A percentile compares a stretch with the other conserved stretches of the same genome.
phyloP scores from a whole-genome alignment of 2,888 invertebrate genomes.

The Neria commutata region DNA sequence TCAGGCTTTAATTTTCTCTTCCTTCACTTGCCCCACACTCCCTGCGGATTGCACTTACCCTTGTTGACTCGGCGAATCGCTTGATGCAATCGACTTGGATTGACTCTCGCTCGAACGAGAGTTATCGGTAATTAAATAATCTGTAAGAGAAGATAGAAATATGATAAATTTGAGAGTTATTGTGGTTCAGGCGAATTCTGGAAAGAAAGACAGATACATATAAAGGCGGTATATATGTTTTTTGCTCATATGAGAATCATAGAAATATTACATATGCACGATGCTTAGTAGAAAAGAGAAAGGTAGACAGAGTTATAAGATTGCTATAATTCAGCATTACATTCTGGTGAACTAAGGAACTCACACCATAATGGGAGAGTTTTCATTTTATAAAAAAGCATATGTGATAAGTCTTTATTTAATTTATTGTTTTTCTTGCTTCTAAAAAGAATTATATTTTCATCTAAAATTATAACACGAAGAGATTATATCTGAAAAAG shows the following conservation, averaged over 20 bases:
- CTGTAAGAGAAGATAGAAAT: slow-evolving; percentile 53
- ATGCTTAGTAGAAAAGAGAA: too few relatives aligned
- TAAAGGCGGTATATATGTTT: neutral
- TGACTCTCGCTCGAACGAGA: slow-evolving; percentile 64
- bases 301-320: neutral
- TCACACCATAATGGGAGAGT: too few relatives aligned
- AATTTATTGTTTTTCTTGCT: too few relatives aligned
- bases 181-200: neutral
- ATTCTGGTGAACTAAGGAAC: too few relatives aligned
- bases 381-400: too few relatives aligned
- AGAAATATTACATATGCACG: too few relatives aligned
- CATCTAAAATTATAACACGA: too few relatives aligned
- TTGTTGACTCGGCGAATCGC: slow-evolving; percentile 61
- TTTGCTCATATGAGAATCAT: neutral
- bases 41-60: slow-evolving; percentile 60
- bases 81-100: slow-evolving; percentile 58
- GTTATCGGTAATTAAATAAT: slow-evolving; percentile 66
- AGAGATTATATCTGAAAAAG: too few relatives aligned
- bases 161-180: neutral
- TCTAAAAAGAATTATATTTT: too few relatives aligned
- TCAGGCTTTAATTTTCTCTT: too few relatives aligned
- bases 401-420: too few relatives aligned
- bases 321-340: neutral
- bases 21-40: neutral
- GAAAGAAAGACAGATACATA: neutral